Conservation (phyloP, 2,888 invertebrate genomes). For the Aethes cnicana region DNA sequence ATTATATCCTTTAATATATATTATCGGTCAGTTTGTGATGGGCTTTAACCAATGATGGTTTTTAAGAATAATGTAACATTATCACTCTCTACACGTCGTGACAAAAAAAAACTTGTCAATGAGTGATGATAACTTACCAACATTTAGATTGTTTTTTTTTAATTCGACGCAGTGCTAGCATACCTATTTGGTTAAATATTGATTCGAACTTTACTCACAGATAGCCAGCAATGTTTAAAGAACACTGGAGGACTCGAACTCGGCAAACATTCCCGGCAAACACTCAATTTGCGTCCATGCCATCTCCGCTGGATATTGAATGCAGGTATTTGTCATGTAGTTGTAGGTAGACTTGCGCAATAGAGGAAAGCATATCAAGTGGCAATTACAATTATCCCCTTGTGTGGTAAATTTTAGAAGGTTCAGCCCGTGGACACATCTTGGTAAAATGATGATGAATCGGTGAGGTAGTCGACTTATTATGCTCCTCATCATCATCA, state of each 20-base stretch:
- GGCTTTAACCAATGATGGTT: too few relatives aligned
- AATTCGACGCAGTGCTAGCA: neutral
- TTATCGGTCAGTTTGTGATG: too few relatives aligned
- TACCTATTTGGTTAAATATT: neutral
- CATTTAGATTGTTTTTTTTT: neutral
- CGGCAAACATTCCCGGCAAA: slow-evolving; percentile 18
- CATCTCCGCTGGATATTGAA: slow-evolving; percentile 1
- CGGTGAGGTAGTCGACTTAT: too few relatives aligned
- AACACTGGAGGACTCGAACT: slow-evolving; percentile 10
- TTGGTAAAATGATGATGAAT: too few relatives aligned
- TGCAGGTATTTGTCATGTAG: neutral
- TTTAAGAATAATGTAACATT: too few relatives aligned
- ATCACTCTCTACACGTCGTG: too few relatives aligned
- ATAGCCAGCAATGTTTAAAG: slow-evolving; percentile 10
- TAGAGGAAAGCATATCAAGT: slow-evolving; percentile 5
- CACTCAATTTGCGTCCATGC: slow-evolving; percentile 7
- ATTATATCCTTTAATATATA: too few relatives aligned
- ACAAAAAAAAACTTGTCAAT: too few relatives aligned
- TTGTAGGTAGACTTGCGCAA: neutral
- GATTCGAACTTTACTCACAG: slow-evolving; percentile 1
- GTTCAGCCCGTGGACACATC: too few relatives aligned
- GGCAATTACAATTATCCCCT: neutral
- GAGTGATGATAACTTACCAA: too few relatives aligned
- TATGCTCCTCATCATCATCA: too few relatives aligned
- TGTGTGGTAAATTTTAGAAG: too few relatives aligned